Conservation (phyloP, 2,888 invertebrate species). For the Unio pictorum region DNA sequence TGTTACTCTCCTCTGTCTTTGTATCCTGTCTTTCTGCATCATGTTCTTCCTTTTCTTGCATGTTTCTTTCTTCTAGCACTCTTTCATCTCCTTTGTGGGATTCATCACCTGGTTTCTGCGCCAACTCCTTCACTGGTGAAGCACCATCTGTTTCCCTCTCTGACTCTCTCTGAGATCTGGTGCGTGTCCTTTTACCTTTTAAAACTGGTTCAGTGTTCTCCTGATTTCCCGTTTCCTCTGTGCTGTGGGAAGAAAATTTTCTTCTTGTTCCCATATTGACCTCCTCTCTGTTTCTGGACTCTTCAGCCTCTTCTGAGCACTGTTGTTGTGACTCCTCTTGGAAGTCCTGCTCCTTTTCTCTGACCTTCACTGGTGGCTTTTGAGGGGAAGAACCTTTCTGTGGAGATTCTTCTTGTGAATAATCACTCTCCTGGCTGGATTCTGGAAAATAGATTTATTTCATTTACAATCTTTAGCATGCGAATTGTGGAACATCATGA, state of each 20-base stretch:
- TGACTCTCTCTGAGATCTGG: constrained; percentile 1
- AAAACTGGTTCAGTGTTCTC: constrained; percentile 1
- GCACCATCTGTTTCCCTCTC: neutral
- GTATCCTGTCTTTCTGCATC: constrained; percentile 6
- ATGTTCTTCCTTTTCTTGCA: constrained; percentile 5
- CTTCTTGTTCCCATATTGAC: neutral
- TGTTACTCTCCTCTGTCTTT: constrained; percentile 4
- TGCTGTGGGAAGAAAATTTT: neutral
- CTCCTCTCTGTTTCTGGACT: constrained; percentile 15
- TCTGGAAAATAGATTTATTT: no score
- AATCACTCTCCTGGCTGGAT: constrained; percentile 38
- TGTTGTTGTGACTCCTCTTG: neutral
- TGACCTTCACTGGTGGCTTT: no score
- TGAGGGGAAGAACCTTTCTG: constrained; percentile 5
- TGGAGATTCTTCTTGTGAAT: constrained; percentile 32
- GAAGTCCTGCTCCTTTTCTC: no score
- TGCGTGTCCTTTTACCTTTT: neutral
- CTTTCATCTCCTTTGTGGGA: neutral
- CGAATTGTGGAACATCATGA: no score
- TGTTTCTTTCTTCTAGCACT: neutral
- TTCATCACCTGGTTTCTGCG: constrained; percentile 1
- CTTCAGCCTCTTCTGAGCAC: constrained; percentile 16
- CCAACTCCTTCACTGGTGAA: constrained; percentile 3
- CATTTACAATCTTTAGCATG: no score
- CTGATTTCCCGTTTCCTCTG: neutral